Percentiles rank a stretch among this genome's conserved stretches.
Evolutionary conservation across 2,113 vertebrate genomes (phyloP).

Genomic region (Symphodus melops): DNA sequence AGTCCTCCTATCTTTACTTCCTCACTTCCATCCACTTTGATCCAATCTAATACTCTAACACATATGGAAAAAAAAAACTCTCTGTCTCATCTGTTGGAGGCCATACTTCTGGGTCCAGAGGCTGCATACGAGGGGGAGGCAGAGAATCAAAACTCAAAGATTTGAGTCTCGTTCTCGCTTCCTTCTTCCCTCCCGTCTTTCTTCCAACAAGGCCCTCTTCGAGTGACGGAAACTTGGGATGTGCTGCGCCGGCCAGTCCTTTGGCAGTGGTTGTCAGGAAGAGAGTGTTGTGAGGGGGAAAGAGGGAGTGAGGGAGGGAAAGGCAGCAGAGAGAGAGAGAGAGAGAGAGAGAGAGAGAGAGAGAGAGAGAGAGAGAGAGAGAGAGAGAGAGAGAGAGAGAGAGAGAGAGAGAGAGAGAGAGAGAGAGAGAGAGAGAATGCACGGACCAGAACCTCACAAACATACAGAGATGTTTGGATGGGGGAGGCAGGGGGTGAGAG

Average conservation of each 20-base stretch:
- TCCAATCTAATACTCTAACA: constrained; percentile 5
- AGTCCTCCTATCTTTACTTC: constrained; percentile 13
- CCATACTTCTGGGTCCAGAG: constrained; percentile 49
- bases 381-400: constrained; percentile 25
- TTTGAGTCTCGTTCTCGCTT: neutral
- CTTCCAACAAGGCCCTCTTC: constrained; percentile 22
- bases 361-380: no score
- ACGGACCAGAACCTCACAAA: neutral
- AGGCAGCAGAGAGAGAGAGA: constrained; percentile 52
- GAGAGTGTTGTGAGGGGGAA: constrained; percentile 70
- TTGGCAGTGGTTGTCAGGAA: constrained; percentile 77
- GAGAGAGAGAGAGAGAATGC: constrained; percentile 9
- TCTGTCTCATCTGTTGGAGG: constrained; percentile 14
- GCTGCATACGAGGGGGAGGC: constrained; percentile 31
- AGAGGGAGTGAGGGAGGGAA: constrained; percentile 60
- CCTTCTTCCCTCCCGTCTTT: constrained; percentile 3
- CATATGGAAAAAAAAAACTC: neutral
- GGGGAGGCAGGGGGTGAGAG: constrained; percentile 36
- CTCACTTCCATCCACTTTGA: constrained; percentile 25
- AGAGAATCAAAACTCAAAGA: constrained; percentile 40
- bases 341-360: constrained; percentile 37
- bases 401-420: constrained; percentile 9
- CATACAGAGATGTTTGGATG: constrained; percentile 40
- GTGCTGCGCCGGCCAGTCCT: constrained; percentile 68
- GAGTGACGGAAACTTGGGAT: constrained; percentile 65